Evolutionary conservation across 1,140 invertebrate genomes (phyloP).

Genomic region (Eupristina koningsbergeri): DNA sequence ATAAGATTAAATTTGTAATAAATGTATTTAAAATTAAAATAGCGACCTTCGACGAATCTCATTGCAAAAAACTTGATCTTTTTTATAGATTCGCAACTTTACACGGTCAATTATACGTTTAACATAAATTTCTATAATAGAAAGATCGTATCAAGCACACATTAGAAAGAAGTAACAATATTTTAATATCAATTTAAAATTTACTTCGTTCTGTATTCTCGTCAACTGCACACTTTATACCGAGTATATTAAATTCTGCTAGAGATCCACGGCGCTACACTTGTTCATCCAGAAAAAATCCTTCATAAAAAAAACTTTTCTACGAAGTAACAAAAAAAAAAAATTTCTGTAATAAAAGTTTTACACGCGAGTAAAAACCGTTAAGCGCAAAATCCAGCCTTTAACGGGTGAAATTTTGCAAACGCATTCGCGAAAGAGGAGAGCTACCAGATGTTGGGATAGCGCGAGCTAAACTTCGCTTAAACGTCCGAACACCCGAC

Average conservation of each 20-base stretch:
- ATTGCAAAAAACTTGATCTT: no score
- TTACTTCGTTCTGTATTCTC: not conserved
- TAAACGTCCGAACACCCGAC: slow-evolving; percentile 1
- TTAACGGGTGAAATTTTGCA: slow-evolving; percentile 1
- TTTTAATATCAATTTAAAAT: not conserved
- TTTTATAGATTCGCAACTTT: no score
- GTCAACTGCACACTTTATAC: no score
- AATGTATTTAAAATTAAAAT: no score
- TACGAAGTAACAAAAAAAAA: no score
- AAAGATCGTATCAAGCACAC: not conserved
- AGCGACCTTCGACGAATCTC: no score
- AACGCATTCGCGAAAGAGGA: slow-evolving; percentile 21
- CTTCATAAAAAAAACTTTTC: not conserved
- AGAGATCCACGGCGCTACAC: not conserved
- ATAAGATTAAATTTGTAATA: no score
- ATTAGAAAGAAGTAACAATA: not conserved
- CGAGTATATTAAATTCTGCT: no score
- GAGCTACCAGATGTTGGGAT: not conserved
- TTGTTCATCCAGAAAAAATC: not conserved
- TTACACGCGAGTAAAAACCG: not conserved
- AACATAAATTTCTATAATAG: no score
- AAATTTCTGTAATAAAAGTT: slow-evolving; percentile 1
- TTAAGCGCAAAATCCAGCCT: not conserved
- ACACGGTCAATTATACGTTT: no score
- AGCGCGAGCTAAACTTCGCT: not conserved